A percentile compares a stretch with the other conserved stretches of the same genome.
These are phyloP conservation scores for Barnardius zonarius DNA, from an alignment of 2,113 vertebrate genomes.

Conservation along the genomic window DNA sequence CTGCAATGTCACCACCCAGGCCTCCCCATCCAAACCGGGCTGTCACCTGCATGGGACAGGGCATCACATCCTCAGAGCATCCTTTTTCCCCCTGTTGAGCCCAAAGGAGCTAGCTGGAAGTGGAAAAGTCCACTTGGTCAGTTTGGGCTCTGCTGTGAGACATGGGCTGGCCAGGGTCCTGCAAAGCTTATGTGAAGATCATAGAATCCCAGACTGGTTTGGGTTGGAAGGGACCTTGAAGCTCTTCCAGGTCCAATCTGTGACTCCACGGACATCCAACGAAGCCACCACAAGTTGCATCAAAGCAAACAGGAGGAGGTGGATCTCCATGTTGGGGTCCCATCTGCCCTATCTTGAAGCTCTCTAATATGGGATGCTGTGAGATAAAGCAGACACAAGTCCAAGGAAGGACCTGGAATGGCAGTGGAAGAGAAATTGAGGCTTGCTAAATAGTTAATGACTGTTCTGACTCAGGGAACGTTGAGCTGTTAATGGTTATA, in stretches of 20 bases:
- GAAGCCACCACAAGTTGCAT: background rate
- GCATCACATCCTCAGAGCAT: background rate
- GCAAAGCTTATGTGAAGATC: background rate
- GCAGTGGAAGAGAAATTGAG: background rate
- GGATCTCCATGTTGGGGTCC: background rate
- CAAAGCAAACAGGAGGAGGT: background rate
- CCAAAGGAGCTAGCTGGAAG: background rate
- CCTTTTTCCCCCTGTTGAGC: background rate
- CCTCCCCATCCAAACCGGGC: background rate
- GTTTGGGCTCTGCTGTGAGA: background rate
- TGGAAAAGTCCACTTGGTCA: background rate
- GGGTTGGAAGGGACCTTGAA: background rate
- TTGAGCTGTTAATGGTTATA: background rate
- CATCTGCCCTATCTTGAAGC: background rate
- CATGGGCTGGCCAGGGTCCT: background rate
- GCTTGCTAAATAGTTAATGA: background rate
- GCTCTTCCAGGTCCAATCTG: background rate
- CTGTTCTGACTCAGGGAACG: background rate
- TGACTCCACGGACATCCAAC: background rate
- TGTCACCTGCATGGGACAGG: background rate
- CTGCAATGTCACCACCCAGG: fast-evolving
- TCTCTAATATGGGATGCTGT: fast-evolving
- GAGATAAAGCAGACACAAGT: background rate
- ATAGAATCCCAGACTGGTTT: background rate
- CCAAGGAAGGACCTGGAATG: background rate